Evolutionary conservation across 2,888 invertebrate genomes (phyloP).

Genomic region (Luperina nickerlii): DNA sequence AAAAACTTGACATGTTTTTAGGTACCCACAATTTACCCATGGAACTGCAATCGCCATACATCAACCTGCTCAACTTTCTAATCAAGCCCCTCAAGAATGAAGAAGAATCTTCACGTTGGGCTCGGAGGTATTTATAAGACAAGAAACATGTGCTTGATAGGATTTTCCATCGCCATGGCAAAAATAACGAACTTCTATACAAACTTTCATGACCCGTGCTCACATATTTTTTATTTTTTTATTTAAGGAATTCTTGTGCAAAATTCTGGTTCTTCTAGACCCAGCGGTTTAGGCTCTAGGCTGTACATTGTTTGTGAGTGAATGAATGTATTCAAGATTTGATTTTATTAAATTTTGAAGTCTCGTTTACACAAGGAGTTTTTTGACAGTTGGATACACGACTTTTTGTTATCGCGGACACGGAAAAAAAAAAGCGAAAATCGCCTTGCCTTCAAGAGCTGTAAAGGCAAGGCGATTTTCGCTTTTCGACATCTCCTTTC

Average conservation of each 20-base stretch:
- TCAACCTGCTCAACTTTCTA: neutral
- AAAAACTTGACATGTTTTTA: neutral
- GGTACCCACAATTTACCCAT: neutral
- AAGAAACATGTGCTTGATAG: neutral
- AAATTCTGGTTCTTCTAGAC: neutral
- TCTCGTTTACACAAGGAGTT: neutral
- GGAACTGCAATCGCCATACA: neutral
- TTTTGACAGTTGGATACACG: neutral
- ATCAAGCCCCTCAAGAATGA: neutral
- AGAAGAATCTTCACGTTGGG: neutral
- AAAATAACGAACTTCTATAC: neutral
- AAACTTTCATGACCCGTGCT: neutral
- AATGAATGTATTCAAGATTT: neutral
- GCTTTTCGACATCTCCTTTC: neutral
- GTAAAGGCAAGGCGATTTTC: neutral
- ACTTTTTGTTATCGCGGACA: neutral
- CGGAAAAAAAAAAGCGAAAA: too few relatives aligned
- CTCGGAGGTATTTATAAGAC: constrained; percentile 12
- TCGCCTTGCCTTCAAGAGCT: too few relatives aligned
- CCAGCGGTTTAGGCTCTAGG: neutral
- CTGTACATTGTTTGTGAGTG: neutral
- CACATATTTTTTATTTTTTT: too few relatives aligned
- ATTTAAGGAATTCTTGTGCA: neutral
- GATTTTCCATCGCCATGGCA: neutral
- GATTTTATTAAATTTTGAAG: neutral